These are phyloP conservation scores for Lophotis ruficrista DNA, from an alignment of 2,113 vertebrate species.

Conservation along the genomic window DNA sequence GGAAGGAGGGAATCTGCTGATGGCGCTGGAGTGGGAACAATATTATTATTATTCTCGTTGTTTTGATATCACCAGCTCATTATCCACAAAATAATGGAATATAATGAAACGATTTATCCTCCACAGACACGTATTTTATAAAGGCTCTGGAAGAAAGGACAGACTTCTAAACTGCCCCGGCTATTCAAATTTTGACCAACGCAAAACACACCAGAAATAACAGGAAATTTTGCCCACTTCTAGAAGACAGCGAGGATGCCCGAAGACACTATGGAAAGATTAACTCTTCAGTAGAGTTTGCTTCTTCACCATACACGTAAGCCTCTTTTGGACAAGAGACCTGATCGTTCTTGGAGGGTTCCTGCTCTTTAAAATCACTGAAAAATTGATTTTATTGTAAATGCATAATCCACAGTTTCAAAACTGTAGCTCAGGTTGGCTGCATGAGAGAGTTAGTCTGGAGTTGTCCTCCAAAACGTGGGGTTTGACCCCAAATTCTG, in stretches of 20 bases:
- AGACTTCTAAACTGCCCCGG: slow-evolving; percentile 23
- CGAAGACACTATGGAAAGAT: accelerated
- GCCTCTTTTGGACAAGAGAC: not conserved
- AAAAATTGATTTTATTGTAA: not conserved
- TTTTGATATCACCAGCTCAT: slow-evolving; percentile 40
- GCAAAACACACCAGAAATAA: not conserved
- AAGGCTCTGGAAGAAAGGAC: slow-evolving; percentile 1
- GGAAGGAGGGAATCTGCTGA: slow-evolving; percentile 44
- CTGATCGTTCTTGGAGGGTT: not conserved
- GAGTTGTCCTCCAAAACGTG: not conserved
- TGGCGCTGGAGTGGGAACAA: slow-evolving; percentile 22
- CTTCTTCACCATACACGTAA: not conserved
- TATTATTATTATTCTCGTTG: slow-evolving; percentile 58
- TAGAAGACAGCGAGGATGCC: not conserved
- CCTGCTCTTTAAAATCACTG: not conserved
- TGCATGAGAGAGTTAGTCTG: accelerated
- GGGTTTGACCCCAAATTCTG: not conserved
- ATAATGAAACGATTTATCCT: slow-evolving; percentile 40
- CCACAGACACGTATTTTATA: slow-evolving; percentile 15
- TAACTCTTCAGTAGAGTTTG: not conserved
- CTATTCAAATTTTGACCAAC: slow-evolving; percentile 36
- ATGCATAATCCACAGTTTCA: not conserved
- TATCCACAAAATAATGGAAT: slow-evolving; percentile 58
- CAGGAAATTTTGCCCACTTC: not conserved
- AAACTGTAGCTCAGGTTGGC: not conserved